Evolutionary conservation across 2,797 vertebrate genomes (phyloP).

Genomic region (Merluccius polli): DNA sequence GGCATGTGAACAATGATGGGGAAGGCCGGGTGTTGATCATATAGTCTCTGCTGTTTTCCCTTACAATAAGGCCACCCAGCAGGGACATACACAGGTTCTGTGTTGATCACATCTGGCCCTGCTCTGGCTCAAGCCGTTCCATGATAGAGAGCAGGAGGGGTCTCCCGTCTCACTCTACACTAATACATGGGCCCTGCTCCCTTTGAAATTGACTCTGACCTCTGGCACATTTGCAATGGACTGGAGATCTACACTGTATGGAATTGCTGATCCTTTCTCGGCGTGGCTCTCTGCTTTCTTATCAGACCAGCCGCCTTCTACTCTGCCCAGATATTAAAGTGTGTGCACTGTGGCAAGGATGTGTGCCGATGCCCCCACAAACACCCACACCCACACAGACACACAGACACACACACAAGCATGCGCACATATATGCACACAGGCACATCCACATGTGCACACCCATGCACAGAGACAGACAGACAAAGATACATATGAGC

Average conservation of each 20-base stretch:
- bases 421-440: neutral
- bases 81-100: conserved; percentile 66
- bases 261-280: conserved; percentile 64
- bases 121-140: conserved; percentile 56
- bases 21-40: conserved; percentile 33
- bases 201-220: conserved; percentile 80
- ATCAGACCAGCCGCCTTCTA: conserved; percentile 57
- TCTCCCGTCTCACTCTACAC: conserved; percentile 67
- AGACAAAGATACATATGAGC: neutral
- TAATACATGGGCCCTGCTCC: conserved; percentile 75
- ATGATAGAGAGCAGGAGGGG: conserved; percentile 72
- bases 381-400: neutral
- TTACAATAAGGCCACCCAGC: conserved; percentile 57
- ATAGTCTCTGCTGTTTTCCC: conserved; percentile 44
- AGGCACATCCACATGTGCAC: neutral
- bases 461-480: neutral
- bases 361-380: neutral
- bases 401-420: neutral
- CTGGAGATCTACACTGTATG: conserved; percentile 68
- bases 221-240: conserved; percentile 73
- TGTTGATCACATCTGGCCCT: conserved; percentile 73
- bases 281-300: conserved; percentile 53
- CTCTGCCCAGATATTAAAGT: conserved; percentile 63
- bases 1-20: conserved; percentile 43
- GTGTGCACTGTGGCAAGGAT: conserved; percentile 39